A percentile compares a stretch with the other conserved stretches of the same genome.
These are phyloP conservation scores for Stenotaenia linearis DNA, from an alignment of 2,888 invertebrate species.

Conservation along the genomic window DNA sequence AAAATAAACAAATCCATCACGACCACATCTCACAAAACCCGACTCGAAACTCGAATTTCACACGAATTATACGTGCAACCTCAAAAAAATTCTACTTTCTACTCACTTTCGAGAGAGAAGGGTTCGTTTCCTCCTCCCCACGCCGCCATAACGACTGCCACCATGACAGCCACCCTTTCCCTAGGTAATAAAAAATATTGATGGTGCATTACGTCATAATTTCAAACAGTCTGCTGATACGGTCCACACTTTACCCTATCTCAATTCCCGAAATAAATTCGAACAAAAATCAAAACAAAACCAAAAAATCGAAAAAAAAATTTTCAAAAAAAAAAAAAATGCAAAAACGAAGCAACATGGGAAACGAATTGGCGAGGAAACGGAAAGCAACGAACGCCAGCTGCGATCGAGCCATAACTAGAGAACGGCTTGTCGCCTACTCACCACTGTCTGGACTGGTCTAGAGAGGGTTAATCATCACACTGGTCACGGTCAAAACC, in stretches of 20 bases:
- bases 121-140: slow-evolving; percentile 9
- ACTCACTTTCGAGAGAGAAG: background rate
- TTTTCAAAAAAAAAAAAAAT: background rate
- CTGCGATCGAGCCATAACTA: background rate
- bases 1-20: too few relatives aligned
- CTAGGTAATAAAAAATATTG: slow-evolving; percentile 9
- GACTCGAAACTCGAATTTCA: background rate
- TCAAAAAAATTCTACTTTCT: background rate
- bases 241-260: background rate
- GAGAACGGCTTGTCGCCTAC: background rate
- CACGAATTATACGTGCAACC: background rate
- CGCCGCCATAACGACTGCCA: slow-evolving; percentile 4
- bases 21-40: background rate
- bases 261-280: too few relatives aligned
- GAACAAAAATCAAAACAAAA: background rate
- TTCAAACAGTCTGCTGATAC: background rate
- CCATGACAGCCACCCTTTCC: slow-evolving; percentile 9
- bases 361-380: background rate
- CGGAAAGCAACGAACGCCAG: background rate
- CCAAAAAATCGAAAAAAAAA: background rate
- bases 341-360: background rate
- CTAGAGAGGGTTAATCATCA: slow-evolving; percentile 9
- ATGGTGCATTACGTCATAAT: slow-evolving; percentile 9
- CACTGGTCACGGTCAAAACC: background rate
- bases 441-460: background rate